Evolutionary conservation across 2,113 vertebrate species (phyloP), one percentile per base, ranked within the genome.

Genomic region (Callithrix jacchus): DNA sequence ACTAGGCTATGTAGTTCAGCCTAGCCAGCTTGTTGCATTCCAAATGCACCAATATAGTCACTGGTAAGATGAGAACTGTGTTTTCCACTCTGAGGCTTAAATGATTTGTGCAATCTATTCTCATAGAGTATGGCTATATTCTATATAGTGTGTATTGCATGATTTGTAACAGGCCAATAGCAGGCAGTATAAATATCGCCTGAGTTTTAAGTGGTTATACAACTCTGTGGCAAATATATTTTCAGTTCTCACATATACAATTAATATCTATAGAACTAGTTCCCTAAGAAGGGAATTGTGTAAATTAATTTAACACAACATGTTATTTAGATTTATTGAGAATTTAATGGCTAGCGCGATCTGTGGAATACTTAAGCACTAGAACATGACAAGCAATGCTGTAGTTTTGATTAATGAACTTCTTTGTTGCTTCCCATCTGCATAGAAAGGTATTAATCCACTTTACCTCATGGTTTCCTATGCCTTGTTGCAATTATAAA

Each of bases 281-380:
- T 97, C 74, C 25, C 76, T 87, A 17, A 74, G 49, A 21, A 94
- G 17, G n/a, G n/a, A n/a, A n/a, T n/a, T n/a, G n/a, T n/a, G n/a
- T 66, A 93, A 88, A 96, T 92, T 93, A 95, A 93, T 95, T 74
- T 96, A 92, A 90, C 47, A 45, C 32, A 95, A 74, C 80, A 54
- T 77, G 37, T 91, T 95, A 96, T 95, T 94, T 89, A 87, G 86
- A 84, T 91, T 96, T 40, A 97, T 79, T 94, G 94, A 84, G 85
- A 95, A 94, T 95, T 84, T 91, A 80, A 79, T 81, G 66, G 54
- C 47, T 96, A 80, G n/a, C 80, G 40, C 40, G 94, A 87, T 80
- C 76, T 52, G 14, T 91, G 42, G 61, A 88, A 70, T 95, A 56
- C 37, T 90, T 66, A 94, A 97, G 47, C 73, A 88, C 64, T 47